These are phyloP conservation scores for Acrobasis consociella DNA, from an alignment of 2,888 invertebrate species.

Conservation along the genomic window DNA sequence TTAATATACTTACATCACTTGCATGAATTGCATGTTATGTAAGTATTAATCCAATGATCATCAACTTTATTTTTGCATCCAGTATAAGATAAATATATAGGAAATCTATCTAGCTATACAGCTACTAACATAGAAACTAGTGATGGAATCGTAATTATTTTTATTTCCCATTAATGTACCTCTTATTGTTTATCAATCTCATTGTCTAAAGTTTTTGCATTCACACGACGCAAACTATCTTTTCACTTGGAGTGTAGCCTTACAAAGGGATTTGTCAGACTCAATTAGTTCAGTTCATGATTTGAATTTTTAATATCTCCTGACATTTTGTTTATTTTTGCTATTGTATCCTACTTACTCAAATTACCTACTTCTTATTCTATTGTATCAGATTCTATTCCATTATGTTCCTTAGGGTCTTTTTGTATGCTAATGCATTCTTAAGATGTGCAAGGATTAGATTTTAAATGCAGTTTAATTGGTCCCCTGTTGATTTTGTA, in stretches of 20 bases:
- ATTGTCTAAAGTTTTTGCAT: conserved; percentile 37
- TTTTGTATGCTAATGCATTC: conserved; percentile 31
- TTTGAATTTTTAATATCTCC: conserved; percentile 48
- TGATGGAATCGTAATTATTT: neutral
- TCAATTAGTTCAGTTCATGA: conserved; percentile 54
- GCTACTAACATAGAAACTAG: no score
- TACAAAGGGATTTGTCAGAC: conserved; percentile 55
- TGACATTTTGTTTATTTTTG: conserved; percentile 40
- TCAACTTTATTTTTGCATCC: no score
- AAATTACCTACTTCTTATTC: conserved; percentile 26
- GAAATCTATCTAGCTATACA: no score
- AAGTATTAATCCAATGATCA: no score
- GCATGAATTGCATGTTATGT: no score
- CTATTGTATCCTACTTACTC: conserved; percentile 31
- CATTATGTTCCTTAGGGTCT: conserved; percentile 18
- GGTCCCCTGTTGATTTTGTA: conserved; percentile 47
- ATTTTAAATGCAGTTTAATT: conserved; percentile 71
- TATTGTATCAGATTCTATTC: conserved; percentile 25
- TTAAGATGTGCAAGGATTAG: conserved; percentile 54
- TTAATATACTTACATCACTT: no score
- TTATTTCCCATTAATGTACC: neutral
- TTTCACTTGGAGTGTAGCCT: conserved; percentile 44
- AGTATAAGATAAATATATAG: no score
- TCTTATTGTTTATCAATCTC: conserved; percentile 17
- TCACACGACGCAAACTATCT: conserved; percentile 46